Evolutionary conservation across 2,113 vertebrate genomes (phyloP).

Genomic region (Peucedramus taeniatus): DNA sequence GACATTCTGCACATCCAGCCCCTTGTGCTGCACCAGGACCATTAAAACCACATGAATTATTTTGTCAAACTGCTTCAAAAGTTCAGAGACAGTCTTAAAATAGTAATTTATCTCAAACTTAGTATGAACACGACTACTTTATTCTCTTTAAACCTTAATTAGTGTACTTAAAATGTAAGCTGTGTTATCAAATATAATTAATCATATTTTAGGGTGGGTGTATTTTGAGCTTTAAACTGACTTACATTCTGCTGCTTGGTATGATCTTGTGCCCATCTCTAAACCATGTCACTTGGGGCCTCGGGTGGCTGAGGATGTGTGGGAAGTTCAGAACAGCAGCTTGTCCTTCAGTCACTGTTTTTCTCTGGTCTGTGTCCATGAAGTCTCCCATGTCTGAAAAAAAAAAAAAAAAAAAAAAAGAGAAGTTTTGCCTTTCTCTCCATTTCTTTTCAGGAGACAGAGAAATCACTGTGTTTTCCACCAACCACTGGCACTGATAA

Average conservation of each 20-base stretch:
- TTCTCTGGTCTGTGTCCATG: conserved; percentile 74
- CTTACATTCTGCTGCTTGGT: conserved; percentile 90
- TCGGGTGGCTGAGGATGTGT: conserved; percentile 79
- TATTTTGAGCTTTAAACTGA: not conserved
- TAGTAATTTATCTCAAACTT: not conserved
- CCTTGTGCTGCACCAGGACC: not conserved
- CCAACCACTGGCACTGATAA: not conserved
- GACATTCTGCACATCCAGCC: not conserved
- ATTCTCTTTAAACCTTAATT: conserved; percentile 37
- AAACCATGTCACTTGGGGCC: conserved; percentile 90
- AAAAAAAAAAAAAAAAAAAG: conserved; percentile 24
- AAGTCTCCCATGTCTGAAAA: conserved; percentile 85
- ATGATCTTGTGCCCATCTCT: conserved; percentile 94
- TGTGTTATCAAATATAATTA: not conserved
- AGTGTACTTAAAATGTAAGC: not conserved
- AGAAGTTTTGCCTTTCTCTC: not conserved
- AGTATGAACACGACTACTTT: not conserved
- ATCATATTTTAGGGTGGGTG: not conserved
- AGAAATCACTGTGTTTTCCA: not conserved
- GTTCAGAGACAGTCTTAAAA: not conserved
- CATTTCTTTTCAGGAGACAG: not conserved
- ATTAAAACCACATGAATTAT: conserved; percentile 27
- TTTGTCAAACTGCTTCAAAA: conserved; percentile 19
- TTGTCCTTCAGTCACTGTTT: conserved; percentile 77
- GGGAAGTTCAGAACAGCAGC: conserved; percentile 81